Evolutionary conservation across 2,113 vertebrate genomes (phyloP).

Genomic region (Corythornis cristatus): DNA sequence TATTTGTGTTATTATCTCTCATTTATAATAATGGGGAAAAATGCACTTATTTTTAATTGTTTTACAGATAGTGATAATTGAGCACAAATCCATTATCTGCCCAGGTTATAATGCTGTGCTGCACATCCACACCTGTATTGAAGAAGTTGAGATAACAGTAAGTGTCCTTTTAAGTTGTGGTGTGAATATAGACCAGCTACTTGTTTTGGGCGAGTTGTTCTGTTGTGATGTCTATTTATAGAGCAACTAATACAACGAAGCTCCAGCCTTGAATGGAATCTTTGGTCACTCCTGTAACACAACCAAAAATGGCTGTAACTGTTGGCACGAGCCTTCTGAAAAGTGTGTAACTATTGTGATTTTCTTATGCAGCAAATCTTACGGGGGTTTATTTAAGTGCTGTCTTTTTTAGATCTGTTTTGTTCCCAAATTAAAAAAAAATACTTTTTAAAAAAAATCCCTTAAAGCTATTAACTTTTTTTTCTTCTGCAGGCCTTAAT

Average conservation of each 20-base stretch:
- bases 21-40: background rate
- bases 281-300: background rate
- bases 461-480: background rate
- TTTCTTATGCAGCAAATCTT: background rate
- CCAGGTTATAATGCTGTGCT: conserved; percentile 98
- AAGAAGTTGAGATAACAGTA: conserved; percentile 98
- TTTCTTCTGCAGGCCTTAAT: conserved; percentile 90
- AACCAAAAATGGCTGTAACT: background rate
- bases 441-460: too few relatives aligned
- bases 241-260: background rate
- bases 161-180: conserved; percentile 61
- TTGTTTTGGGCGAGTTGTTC: background rate
- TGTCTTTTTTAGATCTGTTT: background rate
- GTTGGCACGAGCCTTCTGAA: background rate
- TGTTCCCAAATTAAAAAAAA: background rate
- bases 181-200: background rate
- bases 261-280: background rate
- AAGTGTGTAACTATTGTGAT: too few relatives aligned
- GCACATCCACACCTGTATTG: conserved; percentile 98
- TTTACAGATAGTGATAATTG: conserved; percentile 97
- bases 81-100: conserved; percentile 99
- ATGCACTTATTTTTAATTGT: conserved; percentile 19
- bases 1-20: background rate
- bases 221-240: background rate
- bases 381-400: background rate